phyloP scores from a whole-genome alignment of 2,113 vertebrate species.

The Chiloscyllium plagiosum region DNA sequence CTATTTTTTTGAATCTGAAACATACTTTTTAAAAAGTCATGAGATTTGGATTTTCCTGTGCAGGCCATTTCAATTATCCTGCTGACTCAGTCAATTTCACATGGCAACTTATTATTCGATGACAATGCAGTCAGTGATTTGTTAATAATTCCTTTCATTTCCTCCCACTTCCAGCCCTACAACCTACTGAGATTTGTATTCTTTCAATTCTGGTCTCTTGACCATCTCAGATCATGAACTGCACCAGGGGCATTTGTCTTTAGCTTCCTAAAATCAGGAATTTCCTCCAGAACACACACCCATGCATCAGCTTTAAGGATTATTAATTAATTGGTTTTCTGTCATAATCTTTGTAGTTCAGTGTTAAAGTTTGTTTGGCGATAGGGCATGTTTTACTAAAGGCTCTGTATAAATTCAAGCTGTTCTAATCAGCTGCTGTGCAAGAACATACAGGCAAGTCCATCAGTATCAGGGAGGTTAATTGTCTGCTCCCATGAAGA shows the following conservation, averaged over 20 bases:
- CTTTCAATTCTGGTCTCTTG: not conserved
- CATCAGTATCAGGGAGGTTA: not conserved
- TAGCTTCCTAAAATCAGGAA: not conserved
- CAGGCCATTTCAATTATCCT: not conserved
- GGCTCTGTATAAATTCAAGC: not conserved
- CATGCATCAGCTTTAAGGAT: not conserved
- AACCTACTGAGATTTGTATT: not conserved
- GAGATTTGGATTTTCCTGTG: not conserved
- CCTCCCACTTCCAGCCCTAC: not conserved
- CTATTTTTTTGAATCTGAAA: not conserved
- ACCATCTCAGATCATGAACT: not conserved
- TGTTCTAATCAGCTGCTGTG: not conserved
- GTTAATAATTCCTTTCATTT: not conserved
- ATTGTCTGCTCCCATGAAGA: accelerated
- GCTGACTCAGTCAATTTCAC: not conserved
- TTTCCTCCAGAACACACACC: not conserved
- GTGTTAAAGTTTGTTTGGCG: not conserved
- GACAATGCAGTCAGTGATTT: not conserved
- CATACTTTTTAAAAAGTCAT: not conserved
- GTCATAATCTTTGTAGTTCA: not conserved
- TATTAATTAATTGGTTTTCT: not conserved
- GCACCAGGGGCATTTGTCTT: not conserved
- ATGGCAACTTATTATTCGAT: not conserved
- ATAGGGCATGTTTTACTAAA: not conserved
- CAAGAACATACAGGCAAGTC: not conserved